Base-by-base conservation (phyloP, 2,113 vertebrate species). In the Hyaena hyaena region DNA sequence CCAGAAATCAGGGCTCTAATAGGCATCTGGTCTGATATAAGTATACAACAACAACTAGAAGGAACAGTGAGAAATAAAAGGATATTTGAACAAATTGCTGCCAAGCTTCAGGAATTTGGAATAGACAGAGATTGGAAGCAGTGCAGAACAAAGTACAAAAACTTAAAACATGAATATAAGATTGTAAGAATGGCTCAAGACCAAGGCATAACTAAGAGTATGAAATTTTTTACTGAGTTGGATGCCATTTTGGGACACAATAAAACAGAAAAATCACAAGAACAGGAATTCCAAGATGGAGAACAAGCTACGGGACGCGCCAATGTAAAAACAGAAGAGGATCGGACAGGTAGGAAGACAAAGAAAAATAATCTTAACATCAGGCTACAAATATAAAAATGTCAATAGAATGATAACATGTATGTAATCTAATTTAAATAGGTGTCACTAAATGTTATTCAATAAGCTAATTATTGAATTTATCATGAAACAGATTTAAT, bases 91-190 rank as follows among this genome's bases (percentile, higher is more conserved):
- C 99, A 99, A 97, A 99, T 99, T 98, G 99, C 99, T 68, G 98
- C 98, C 43, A 99, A 98, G 90, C 99, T 99, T 98, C 99, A 99
- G 48, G 98, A 98, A 96, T 99, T 98, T 0, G 99, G 99, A 69
- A 99, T 99, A 97, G 98, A 99, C 23, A 99, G 99, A 97, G 99
- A 99, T 98, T 99, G 99, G 99, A 99, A 99, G 94, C 99, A 99
- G 77, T 99, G 99, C 94, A 99, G 99, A n/a, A 99, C 99, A 55
- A 99, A 99, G 92, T 99, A 99, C 90, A 99, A 99, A 98, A 99
- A 99, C 98, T 97, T 99, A 88, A 99, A 99, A 92, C 99, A 99
- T 7, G 99, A 99, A 98, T 99, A 99, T 97, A 99, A 99, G 97
- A 99, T 98, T 3, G 98, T 99, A 24, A 99, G 98, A 96, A 99